phyloP scores from a whole-genome alignment of 2,888 invertebrate species.

The Netelia melanura region DNA sequence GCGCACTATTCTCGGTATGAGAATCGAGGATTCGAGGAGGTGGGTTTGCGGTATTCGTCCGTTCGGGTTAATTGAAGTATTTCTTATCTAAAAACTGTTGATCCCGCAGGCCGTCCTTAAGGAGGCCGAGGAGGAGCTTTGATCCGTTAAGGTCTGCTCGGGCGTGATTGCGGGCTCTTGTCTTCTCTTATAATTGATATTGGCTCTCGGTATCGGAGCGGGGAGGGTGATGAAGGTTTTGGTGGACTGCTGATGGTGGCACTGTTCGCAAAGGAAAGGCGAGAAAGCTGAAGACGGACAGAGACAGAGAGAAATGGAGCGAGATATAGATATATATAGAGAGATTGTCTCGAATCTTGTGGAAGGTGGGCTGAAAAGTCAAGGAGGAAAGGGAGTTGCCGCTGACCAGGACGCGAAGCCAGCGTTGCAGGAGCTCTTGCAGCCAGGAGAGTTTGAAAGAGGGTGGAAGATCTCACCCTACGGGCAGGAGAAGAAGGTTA shows the following conservation, averaged over 20 bases:
- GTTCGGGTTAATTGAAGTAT: slow-evolving; percentile 83
- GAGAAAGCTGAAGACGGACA: slow-evolving; percentile 60
- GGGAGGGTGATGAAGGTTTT: slow-evolving; percentile 56
- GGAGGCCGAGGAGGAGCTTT: slow-evolving; percentile 74
- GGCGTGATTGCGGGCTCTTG: slow-evolving; percentile 83
- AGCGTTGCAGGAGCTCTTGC: slow-evolving; percentile 55
- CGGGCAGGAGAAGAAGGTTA: slow-evolving; percentile 52
- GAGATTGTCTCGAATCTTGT: slow-evolving; percentile 55
- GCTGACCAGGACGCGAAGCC: slow-evolving; percentile 70
- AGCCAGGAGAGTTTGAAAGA: slow-evolving; percentile 69
- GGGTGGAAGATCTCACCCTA: slow-evolving; percentile 37
- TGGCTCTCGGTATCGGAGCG: slow-evolving; percentile 77
- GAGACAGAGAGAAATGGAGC: slow-evolving; percentile 10
- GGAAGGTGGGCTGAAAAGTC: slow-evolving; percentile 55
- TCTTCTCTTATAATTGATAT: slow-evolving; percentile 85
- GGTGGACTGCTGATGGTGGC: slow-evolving; percentile 54
- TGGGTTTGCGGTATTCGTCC: slow-evolving; percentile 49
- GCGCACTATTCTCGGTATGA: background rate
- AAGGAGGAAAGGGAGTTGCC: slow-evolving; percentile 35
- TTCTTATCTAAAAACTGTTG: slow-evolving; percentile 84
- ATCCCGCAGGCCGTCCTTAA: slow-evolving; percentile 76
- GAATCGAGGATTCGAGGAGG: slow-evolving; percentile 46
- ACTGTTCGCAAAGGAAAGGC: slow-evolving; percentile 56
- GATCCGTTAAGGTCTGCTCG: slow-evolving; percentile 83
- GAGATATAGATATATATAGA: background rate